A percentile compares a stretch with the other conserved stretches of the same genome.
phyloP scores from a whole-genome alignment of 2,113 vertebrate species.

The Notothenia rossii region DNA sequence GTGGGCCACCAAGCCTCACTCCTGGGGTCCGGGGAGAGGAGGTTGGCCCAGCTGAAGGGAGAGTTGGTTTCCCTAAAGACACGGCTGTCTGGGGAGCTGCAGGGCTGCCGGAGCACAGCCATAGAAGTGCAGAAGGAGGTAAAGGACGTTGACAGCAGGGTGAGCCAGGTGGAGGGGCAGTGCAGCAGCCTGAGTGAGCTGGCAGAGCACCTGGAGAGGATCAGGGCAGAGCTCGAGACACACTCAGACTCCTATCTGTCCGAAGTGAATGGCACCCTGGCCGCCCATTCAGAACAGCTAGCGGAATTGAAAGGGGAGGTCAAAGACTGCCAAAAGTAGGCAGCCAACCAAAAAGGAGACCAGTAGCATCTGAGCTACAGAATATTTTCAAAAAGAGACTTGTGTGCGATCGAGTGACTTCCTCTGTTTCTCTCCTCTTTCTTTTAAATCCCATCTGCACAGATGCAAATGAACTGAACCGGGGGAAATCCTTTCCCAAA shows the following conservation, averaged over 20 bases:
- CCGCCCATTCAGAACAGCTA: conserved; percentile 89
- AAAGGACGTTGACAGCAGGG: conserved; percentile 87
- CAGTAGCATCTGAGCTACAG: conserved; percentile 75
- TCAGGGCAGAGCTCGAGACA: conserved; percentile 87
- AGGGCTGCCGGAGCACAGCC: conserved; percentile 88
- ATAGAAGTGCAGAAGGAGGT: conserved; percentile 88
- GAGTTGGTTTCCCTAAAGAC: conserved; percentile 90
- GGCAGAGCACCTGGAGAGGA: conserved; percentile 84
- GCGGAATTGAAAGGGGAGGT: conserved; percentile 89
- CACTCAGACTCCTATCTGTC: conserved; percentile 89
- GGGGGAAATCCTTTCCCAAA: conserved; percentile 42
- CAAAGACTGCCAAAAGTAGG: conserved; percentile 87
- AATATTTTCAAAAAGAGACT: conserved; percentile 32
- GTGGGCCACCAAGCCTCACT: conserved; percentile 90
- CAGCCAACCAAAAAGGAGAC: conserved; percentile 75
- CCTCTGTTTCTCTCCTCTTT: conserved; percentile 39
- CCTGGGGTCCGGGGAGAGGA: conserved; percentile 89
- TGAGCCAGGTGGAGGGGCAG: conserved; percentile 88
- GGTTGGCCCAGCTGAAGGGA: conserved; percentile 90
- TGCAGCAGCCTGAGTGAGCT: conserved; percentile 87
- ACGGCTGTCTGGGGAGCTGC: conserved; percentile 87
- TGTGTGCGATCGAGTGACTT: conserved; percentile 53
- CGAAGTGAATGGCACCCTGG: conserved; percentile 89
- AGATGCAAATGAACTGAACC: conserved; percentile 58
- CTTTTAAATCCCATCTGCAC: conserved; percentile 31